These are phyloP conservation scores for Actenoides hombroni DNA, from an alignment of 2,113 vertebrate species.

Conservation along the genomic window DNA sequence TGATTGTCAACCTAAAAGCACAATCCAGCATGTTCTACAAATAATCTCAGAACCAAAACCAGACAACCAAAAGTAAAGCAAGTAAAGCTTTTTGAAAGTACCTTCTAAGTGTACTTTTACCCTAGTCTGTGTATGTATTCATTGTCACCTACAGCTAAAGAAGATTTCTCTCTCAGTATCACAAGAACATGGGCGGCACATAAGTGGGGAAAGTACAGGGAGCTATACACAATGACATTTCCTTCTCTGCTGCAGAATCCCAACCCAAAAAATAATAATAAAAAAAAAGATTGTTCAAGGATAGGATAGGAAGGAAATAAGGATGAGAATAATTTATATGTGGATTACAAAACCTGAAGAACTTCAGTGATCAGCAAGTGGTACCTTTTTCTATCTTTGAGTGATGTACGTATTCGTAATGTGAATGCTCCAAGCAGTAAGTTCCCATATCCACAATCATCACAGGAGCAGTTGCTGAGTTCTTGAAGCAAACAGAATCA, in stretches of 20 bases:
- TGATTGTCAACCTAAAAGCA: not conserved
- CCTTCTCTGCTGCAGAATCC: not conserved
- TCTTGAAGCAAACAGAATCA: slow-evolving; percentile 65
- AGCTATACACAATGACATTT: not conserved
- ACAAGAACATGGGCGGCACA: not conserved
- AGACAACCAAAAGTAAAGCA: not conserved
- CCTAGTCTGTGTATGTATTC: not conserved
- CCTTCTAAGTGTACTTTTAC: not conserved
- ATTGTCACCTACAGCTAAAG: not conserved
- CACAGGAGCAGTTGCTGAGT: slow-evolving; percentile 57
- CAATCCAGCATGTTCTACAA: not conserved
- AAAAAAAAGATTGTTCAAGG: not conserved
- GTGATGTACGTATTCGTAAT: slow-evolving; percentile 38
- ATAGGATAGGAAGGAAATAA: not conserved
- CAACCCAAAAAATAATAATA: too few species aligned
- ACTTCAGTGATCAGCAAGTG: slow-evolving; percentile 43
- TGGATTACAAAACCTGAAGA: slow-evolving; percentile 46
- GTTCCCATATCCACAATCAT: slow-evolving; percentile 54
- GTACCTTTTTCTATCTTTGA: slow-evolving; percentile 32
- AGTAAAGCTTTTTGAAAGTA: not conserved
- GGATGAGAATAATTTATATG: slow-evolving; percentile 8
- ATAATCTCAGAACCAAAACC: not conserved
- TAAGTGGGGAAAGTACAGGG: not conserved
- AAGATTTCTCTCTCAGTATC: not conserved
- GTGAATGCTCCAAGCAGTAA: slow-evolving; percentile 54